Conservation (phyloP, 2,113 vertebrate species). For the Pseudorhombus dupliciocellatus region DNA sequence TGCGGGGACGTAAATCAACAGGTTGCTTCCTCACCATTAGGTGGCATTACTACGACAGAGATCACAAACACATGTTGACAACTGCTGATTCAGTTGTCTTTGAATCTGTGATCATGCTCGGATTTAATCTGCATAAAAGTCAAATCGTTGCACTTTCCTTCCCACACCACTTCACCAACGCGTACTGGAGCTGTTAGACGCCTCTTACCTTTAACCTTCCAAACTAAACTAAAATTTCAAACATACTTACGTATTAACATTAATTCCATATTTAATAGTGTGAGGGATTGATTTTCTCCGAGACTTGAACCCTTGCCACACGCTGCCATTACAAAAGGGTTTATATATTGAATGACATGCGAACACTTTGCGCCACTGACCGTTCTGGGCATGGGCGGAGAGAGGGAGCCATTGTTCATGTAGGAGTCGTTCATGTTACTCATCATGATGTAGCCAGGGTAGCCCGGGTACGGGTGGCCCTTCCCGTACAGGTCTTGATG, state of each 20-base stretch:
- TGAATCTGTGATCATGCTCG: not conserved
- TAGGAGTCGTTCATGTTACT: conserved; percentile 97
- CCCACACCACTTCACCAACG: not conserved
- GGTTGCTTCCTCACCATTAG: not conserved
- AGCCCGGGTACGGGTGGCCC: conserved; percentile 90
- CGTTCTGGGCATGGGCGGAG: conserved; percentile 96
- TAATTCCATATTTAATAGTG: not conserved
- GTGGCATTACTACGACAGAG: not conserved
- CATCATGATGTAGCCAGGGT: conserved; percentile 99
- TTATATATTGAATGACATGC: too few species aligned
- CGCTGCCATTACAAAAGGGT: too few species aligned
- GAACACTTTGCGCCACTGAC: conserved; percentile 82
- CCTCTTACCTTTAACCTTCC: too few species aligned
- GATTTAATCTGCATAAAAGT: not conserved
- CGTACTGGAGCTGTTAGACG: not conserved
- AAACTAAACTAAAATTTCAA: not conserved
- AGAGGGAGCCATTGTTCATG: conserved; percentile 97
- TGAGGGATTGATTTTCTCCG: not conserved
- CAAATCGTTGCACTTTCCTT: not conserved
- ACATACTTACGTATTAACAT: not conserved
- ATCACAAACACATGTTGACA: not conserved
- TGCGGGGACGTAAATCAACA: conserved; percentile 27
- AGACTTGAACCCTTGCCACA: too few species aligned
- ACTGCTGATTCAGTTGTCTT: not conserved
- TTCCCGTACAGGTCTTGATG: conserved; percentile 95